These are phyloP conservation scores for Eriosoma lanigerum DNA, from an alignment of 1,140 invertebrate species.

Conservation along the genomic window DNA sequence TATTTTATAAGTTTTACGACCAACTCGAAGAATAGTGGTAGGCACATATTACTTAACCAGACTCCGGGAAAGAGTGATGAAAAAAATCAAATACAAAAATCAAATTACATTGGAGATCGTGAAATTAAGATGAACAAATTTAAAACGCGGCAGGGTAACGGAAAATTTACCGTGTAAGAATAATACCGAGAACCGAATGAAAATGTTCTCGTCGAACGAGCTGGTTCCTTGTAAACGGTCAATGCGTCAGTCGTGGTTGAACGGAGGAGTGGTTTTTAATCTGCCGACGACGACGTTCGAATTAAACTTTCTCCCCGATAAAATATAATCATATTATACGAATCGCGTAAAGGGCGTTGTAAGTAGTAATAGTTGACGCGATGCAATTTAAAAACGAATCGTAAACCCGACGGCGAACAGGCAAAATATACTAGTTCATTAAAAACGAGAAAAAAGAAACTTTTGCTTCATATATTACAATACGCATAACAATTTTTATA, in stretches of 20 bases:
- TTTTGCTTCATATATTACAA: not conserved
- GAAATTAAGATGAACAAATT: not conserved
- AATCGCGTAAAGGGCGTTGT: not conserved
- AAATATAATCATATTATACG: not conserved
- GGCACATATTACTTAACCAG: too few relatives aligned
- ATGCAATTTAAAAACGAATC: slow-evolving; percentile 41
- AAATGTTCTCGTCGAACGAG: not conserved
- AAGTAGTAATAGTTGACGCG: not conserved
- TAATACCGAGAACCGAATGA: slow-evolving; percentile 33
- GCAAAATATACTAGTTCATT: slow-evolving; percentile 4
- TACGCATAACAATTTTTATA: not conserved
- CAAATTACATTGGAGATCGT: not conserved
- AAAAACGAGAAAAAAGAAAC: not conserved
- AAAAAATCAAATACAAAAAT: not conserved
- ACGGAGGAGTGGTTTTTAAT: slow-evolving; percentile 32
- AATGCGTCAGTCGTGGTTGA: too few relatives aligned
- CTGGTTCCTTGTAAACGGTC: slow-evolving; percentile 17
- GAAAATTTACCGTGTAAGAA: slow-evolving; percentile 31
- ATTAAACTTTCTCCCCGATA: slow-evolving; percentile 29
- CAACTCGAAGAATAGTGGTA: not conserved
- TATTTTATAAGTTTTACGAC: not conserved
- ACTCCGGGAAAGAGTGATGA: not conserved
- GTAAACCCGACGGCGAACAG: slow-evolving; percentile 8
- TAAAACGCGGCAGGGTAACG: not conserved
- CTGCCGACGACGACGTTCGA: slow-evolving; percentile 25